Base-by-base conservation (phyloP, 2,113 vertebrate species). In the Anser cygnoides region DNA sequence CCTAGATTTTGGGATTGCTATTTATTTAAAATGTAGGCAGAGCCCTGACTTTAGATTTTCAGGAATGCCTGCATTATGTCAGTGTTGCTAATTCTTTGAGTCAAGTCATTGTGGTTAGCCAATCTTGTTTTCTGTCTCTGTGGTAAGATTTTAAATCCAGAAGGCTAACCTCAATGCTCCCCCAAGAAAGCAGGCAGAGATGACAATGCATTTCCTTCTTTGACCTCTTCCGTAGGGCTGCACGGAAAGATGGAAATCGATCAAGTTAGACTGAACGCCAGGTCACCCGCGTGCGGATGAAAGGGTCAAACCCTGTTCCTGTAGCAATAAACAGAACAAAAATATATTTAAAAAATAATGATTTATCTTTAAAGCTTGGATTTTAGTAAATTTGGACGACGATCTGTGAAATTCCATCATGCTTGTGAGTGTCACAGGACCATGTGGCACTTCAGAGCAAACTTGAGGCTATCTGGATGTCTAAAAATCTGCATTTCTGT, bases 91-190 rank as follows among this genome's bases (percentile, higher is more conserved):
- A 89, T 90, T 87, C 89, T 96, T 91, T 95, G 66, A 96, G 91
- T 85, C 95, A 82, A 94, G 95, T 97, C 95, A 89, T 73, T 96
- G 96, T 95, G 96, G 95, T 96, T 96, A 95, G 87, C 95, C 95
- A 84, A 59, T 84, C 93, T 92, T 94, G 81, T 96, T 85, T 92
- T 95, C 61, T 94, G 83, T 96, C 87, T 96, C 71, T 95, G 96
- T 93, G 96, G 93, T 95, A 82, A 95, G 92, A 43, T 49, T 96
- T 89, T 93, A 89, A 94, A 94, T 94, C 74, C 95, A 96, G 95
- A 80, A 92, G 44, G 50, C 87, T 74, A 94, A 96, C 96, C 96
- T 97, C 96, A 96, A 5, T 50, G 83, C 92, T 94, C 90, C 92
- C 86, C 89, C 84, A 89, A 2, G 74, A 94, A 89, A 91, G 91